A percentile compares a stretch with the other conserved stretches of the same genome.
These are phyloP conservation scores for Catamblyrhynchus diadema DNA, from an alignment of 2,797 vertebrate species.

Conservation along the genomic window DNA sequence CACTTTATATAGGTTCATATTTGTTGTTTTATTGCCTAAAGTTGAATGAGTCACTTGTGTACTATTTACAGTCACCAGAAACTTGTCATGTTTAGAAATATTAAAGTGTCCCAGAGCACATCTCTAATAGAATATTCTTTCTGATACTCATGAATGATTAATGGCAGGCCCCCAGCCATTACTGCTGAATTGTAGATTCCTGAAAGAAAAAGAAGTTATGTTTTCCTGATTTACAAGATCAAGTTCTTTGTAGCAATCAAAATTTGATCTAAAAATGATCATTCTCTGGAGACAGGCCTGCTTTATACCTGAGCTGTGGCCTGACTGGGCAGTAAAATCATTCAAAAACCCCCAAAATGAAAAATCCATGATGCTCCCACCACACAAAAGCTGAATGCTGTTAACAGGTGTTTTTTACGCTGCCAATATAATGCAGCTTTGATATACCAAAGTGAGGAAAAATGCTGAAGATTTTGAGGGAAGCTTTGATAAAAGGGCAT, in stretches of 20 bases:
- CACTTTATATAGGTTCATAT: background rate
- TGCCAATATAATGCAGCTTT: background rate
- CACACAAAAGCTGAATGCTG: background rate
- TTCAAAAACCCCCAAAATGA: background rate
- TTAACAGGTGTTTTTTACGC: background rate
- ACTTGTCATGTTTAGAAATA: conserved; percentile 11
- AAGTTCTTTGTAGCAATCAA: background rate
- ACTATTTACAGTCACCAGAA: conserved; percentile 39
- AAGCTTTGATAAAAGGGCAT: background rate
- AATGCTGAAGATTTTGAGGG: background rate
- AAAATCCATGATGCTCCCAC: background rate
- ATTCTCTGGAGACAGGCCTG: background rate
- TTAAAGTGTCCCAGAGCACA: background rate
- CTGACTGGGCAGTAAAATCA: background rate
- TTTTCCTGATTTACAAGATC: conserved; percentile 7
- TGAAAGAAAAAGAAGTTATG: background rate
- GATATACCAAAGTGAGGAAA: background rate
- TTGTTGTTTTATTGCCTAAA: background rate
- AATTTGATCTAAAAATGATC: background rate
- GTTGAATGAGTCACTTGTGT: background rate
- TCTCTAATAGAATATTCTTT: conserved; percentile 41
- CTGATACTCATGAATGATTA: conserved; percentile 49
- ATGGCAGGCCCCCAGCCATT: background rate
- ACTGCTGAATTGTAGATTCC: background rate
- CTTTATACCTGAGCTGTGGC: background rate